phyloP scores from a whole-genome alignment of 1,140 invertebrate genomes.

The Triops longicaudatus region DNA sequence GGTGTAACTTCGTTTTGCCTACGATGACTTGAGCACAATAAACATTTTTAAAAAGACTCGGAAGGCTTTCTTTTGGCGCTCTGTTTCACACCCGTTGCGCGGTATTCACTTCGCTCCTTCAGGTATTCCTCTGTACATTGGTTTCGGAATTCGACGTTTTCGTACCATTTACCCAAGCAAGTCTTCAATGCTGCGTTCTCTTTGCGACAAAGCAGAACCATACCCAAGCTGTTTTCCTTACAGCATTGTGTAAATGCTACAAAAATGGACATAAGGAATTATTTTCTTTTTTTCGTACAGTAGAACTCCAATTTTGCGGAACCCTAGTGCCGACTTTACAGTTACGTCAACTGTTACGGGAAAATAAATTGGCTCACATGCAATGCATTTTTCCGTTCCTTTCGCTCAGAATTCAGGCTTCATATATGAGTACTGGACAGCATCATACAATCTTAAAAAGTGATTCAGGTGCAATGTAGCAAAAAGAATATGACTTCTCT shows the following conservation, averaged over 20 bases:
- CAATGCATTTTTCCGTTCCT: no score
- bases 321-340: no score
- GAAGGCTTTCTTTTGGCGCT: slow-evolving; percentile 25
- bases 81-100: slow-evolving; percentile 59
- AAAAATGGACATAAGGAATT: not conserved
- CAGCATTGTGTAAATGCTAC: slow-evolving; percentile 63
- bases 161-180: slow-evolving; percentile 66
- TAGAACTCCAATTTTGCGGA: not conserved
- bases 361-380: no score
- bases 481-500: no score
- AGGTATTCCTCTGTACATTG: slow-evolving; percentile 70
- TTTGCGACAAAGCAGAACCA: slow-evolving; percentile 62
- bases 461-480: no score
- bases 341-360: no score
- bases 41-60: not conserved
- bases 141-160: slow-evolving; percentile 61
- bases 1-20: not conserved
- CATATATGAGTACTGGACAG: no score
- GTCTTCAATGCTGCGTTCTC: slow-evolving; percentile 57
- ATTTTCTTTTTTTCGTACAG: not conserved
- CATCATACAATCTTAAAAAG: no score
- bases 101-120: slow-evolving; percentile 65
- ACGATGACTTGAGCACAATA: not conserved
- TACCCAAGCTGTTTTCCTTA: slow-evolving; percentile 53
- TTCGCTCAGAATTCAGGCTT: no score